Evolutionary conservation across 2,888 invertebrate genomes (phyloP), one percentile per base, ranked within the genome.

Genomic region (Perizoma affinitatum): DNA sequence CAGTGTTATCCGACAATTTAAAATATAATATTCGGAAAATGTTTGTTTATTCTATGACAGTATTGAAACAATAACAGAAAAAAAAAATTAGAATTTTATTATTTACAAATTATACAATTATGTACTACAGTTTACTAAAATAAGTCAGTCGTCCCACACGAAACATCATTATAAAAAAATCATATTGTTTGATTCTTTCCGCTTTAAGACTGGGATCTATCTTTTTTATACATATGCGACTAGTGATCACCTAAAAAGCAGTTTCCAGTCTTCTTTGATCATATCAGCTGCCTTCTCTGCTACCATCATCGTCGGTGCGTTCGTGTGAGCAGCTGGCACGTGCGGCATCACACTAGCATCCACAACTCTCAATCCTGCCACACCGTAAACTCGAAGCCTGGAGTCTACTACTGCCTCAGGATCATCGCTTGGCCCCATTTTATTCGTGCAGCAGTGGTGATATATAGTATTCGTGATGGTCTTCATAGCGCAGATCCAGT

Each of bases 401-500:
- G 92, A 77, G 66, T 93, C 93, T 1, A 94, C 93, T 0, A 94
- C 93, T 0, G 93, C 90, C 1, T 81, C 86, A 9, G 88, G 81
- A 67, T 94, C 93, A 33, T 76, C 75, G 0, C 70, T 71, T 0
- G 90, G 90, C 0, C 94, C 94, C 93, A 94, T 94, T 68, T 92
- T 90, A 65, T 87, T 91, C 0, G 93, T 93, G 60, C 93, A 92
- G 6, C 91, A 92, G 67, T 93, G 93, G 69, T 94, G 94, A 66
- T 94, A 93, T 64, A 93, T 89, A 0, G 93, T 93, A 46, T 87
- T 91, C 0, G 93, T 93, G 48, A 92, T 82, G n/a, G 87, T 87
- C 60, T 78, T 86, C 65, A 89, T 85, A 52, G 94, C 94, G 66
- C 97, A 97, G 42, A 92, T 93, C 95, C 96, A 95, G 76, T 96